phyloP scores from a whole-genome alignment of 2,797 vertebrate genomes.

The Falco berigora region DNA sequence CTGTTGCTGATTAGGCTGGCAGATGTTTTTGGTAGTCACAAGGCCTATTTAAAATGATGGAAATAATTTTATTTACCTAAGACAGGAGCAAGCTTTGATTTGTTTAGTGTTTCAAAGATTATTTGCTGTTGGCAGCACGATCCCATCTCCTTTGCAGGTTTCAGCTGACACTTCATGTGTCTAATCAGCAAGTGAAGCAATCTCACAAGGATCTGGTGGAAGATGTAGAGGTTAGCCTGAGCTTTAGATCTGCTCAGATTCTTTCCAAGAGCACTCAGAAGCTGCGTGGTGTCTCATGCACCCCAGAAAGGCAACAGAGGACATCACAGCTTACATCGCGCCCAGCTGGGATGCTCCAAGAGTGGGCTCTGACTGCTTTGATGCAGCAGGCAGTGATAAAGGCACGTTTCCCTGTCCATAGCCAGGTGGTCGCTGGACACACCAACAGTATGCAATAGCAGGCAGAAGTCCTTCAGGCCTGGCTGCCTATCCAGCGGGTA shows the following conservation, averaged over 20 bases:
- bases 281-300: not conserved
- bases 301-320: not conserved
- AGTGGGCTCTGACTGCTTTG: not conserved
- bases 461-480: not conserved
- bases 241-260: not conserved
- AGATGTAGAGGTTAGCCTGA: not conserved
- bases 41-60: not conserved
- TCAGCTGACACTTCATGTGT: not conserved
- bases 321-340: not conserved
- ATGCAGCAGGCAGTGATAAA: not conserved
- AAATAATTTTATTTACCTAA: not conserved
- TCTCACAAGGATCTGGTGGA: not conserved
- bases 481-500: not conserved
- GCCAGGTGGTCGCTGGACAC: not conserved
- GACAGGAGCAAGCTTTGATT: not conserved
- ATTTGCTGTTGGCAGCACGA: not conserved
- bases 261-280: not conserved
- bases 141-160: not conserved
- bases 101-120: not conserved
- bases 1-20: not conserved
- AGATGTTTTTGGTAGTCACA: not conserved
- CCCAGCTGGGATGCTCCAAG: not conserved
- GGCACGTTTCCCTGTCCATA: not conserved
- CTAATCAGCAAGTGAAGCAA: not conserved
- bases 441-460: not conserved